Conservation (phyloP, 2,797 vertebrate genomes). For the Chrysolophus pictus region DNA sequence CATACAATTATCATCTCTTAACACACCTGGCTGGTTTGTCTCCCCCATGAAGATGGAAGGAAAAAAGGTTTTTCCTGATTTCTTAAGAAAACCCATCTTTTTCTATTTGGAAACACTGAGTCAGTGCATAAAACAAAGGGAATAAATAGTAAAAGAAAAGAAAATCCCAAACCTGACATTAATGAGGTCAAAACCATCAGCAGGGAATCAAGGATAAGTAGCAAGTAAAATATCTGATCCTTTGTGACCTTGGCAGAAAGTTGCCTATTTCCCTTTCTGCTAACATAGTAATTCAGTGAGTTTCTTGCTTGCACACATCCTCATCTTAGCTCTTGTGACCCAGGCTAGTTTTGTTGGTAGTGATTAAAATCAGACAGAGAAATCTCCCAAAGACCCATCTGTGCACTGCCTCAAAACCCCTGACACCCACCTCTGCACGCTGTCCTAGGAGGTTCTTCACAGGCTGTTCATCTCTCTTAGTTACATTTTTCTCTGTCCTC, state of each 20-base stretch:
- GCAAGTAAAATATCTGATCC: not conserved
- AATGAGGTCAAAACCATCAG: not conserved
- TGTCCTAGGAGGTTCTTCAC: not conserved
- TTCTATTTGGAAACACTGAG: slow-evolving; percentile 11
- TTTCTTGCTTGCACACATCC: not conserved
- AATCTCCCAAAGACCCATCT: not conserved
- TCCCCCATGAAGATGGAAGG: not conserved
- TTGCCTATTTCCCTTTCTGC: not conserved
- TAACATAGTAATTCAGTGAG: not conserved
- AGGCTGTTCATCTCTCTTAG: not conserved
- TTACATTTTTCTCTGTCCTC: not conserved
- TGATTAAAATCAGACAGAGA: not conserved
- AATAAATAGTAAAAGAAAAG: slow-evolving; percentile 8
- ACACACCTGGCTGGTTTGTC: not conserved
- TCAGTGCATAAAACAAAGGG: not conserved
- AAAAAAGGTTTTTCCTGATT: not conserved
- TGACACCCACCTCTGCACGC: not conserved
- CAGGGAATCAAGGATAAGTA: not conserved
- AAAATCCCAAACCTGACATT: not conserved
- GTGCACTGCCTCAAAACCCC: not conserved
- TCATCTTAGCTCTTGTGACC: not conserved
- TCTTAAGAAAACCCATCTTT: not conserved
- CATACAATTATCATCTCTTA: not conserved
- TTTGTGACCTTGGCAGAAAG: not conserved
- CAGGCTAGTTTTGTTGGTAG: not conserved